These are phyloP conservation scores for Melieria crassipennis DNA, from an alignment of 2,888 invertebrate genomes.

Conservation along the genomic window DNA sequence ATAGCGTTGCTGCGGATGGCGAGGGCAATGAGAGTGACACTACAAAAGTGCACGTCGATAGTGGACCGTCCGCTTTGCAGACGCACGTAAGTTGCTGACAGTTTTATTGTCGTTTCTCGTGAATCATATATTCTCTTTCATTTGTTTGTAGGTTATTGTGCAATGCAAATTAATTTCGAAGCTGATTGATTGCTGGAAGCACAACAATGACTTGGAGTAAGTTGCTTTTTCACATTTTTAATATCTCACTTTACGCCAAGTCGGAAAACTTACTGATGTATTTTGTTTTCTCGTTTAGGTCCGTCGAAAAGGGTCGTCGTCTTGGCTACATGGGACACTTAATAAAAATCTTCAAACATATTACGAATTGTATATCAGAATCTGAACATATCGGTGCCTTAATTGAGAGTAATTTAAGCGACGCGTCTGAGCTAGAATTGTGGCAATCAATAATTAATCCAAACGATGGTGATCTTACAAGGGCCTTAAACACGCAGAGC, in stretches of 20 bases:
- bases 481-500: slow-evolving; percentile 57
- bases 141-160: slow-evolving; percentile 73
- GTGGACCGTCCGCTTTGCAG: slow-evolving; percentile 67
- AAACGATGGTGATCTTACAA: slow-evolving; percentile 59
- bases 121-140: not conserved
- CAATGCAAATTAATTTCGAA: slow-evolving; percentile 83
- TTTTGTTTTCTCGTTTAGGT: slow-evolving; percentile 55
- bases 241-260: not conserved
- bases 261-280: not conserved
- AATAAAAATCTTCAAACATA: slow-evolving; percentile 71
- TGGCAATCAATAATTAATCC: slow-evolving; percentile 63
- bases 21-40: slow-evolving; percentile 46
- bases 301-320: slow-evolving; percentile 68
- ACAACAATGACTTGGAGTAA: slow-evolving; percentile 82
- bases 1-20: not conserved
- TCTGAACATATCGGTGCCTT: slow-evolving; percentile 69
- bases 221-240: slow-evolving; percentile 57
- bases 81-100: slow-evolving; percentile 66
- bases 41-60: slow-evolving; percentile 46
- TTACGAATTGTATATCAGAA: slow-evolving; percentile 66
- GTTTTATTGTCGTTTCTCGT: not conserved
- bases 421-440: slow-evolving; percentile 68
- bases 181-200: slow-evolving; percentile 83
- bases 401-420: slow-evolving; percentile 68
- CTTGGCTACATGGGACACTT: slow-evolving; percentile 76